A percentile compares a stretch with the other conserved stretches of the same genome.
phyloP scores from a whole-genome alignment of 1,140 invertebrate genomes.

The Anoplophora glabripennis region DNA sequence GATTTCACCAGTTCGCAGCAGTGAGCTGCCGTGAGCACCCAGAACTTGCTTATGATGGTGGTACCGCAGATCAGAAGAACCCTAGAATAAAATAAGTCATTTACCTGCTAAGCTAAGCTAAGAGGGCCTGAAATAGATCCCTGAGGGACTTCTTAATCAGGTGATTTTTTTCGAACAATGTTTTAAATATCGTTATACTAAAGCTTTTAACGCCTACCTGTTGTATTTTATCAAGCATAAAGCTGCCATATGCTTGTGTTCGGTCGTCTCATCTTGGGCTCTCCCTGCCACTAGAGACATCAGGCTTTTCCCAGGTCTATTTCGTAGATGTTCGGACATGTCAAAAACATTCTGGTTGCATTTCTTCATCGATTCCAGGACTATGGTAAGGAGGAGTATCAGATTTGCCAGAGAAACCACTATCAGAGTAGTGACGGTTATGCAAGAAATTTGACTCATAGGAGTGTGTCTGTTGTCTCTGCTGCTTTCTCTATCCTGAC shows the following conservation, averaged over 20 bases:
- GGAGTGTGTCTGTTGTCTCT: too few relatives aligned
- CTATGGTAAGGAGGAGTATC: constrained; percentile 22
- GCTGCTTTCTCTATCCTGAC: too few relatives aligned
- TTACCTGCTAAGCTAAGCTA: neutral
- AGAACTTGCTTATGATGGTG: constrained; percentile 26
- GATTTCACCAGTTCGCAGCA: constrained; percentile 17
- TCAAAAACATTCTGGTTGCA: constrained; percentile 14
- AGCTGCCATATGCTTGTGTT: constrained; percentile 8
- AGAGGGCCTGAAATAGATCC: neutral
- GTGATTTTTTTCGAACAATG: too few relatives aligned
- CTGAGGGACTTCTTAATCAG: neutral
- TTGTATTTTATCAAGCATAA: constrained; percentile 19
- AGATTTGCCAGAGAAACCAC: constrained; percentile 29
- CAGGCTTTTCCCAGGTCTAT: constrained; percentile 7
- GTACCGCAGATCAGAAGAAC: constrained; percentile 10
- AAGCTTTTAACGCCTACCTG: neutral
- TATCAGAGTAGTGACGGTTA: constrained; percentile 24
- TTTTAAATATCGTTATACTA: too few relatives aligned
- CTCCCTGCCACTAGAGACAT: constrained; percentile 7
- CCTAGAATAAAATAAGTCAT: neutral
- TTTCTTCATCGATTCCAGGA: constrained; percentile 25
- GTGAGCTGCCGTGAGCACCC: constrained; percentile 24
- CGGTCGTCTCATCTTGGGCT: constrained; percentile 18
- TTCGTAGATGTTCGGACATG: constrained; percentile 8
- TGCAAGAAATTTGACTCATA: constrained; percentile 14